Evolutionary conservation across 2,888 invertebrate species (phyloP), one percentile per base, ranked within the genome.

Genomic region (Tetranychus truncatus): DNA sequence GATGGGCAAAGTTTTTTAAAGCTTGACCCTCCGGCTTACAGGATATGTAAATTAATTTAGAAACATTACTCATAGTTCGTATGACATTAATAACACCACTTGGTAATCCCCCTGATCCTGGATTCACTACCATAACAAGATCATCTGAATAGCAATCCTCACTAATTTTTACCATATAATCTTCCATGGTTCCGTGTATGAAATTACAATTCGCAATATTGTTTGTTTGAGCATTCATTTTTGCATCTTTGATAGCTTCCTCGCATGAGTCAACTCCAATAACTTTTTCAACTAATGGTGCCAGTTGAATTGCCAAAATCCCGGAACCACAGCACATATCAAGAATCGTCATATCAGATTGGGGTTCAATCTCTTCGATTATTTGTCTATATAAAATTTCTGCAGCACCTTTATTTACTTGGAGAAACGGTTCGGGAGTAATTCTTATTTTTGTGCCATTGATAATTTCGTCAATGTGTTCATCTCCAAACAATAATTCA

Each of bases 291-390:
- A 82, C 81, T 75, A 78, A 71, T 55, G 79, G 77, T 44, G 81
- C 80, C 55, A 81, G 79, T 55, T 80, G 75, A 55, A 82, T 45
- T 6, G 77, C 46, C 55, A 77, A 20, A 46, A 75, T 74, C 79
- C 86, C 86, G 21, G 85, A 85, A 24, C 86, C 86, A 80, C 86
- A 86, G 80, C 86, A 87, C 75, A 87, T 82, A 80, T 87, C 86
- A 21, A 86, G 80, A 6, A 87, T 79, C 24, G 84, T 80, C 0
- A 82, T 81, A 3, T 80, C 79, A 24, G 77, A 75, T 45, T 77
- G 76, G 18, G 77, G 77, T 77, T 77, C 73, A 78, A 78, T 79
- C 80, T 82, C 79, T 81, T 83, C 82, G 65, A 81, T 82, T n/a
- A 87, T 82, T 34, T 81, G 80, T 18, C 79, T 79, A 79, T 85